These are phyloP conservation scores for Lophochroa leadbeateri DNA, from an alignment of 2,113 vertebrate genomes.

Conservation along the genomic window DNA sequence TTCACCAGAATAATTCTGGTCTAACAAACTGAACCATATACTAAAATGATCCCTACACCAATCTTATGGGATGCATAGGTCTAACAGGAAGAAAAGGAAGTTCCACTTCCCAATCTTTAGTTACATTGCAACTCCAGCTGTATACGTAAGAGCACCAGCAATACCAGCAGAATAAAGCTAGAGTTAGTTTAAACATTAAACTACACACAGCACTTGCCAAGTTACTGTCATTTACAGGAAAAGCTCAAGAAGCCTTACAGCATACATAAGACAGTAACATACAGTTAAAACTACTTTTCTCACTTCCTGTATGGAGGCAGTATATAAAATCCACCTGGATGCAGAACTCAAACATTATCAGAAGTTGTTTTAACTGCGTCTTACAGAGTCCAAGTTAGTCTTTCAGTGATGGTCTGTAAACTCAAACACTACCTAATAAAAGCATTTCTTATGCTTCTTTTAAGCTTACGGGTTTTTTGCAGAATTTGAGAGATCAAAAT, in stretches of 20 bases:
- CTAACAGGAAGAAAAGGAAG: background rate
- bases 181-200: background rate
- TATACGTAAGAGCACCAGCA: rapidly evolving
- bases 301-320: background rate
- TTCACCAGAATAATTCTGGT: background rate
- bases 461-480: background rate
- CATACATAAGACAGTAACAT: rapidly evolving
- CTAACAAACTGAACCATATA: background rate
- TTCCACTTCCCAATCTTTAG: background rate
- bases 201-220: background rate
- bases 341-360: background rate
- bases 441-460: background rate
- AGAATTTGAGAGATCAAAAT: background rate
- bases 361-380: background rate
- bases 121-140: background rate
- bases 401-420: background rate
- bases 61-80: background rate
- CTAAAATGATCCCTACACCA: background rate
- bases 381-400: background rate
- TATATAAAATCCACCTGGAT: background rate
- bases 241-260: background rate
- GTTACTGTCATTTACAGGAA: background rate
- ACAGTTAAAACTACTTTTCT: background rate
- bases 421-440: background rate
- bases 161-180: background rate